Percentiles rank a stretch among this genome's conserved stretches.
These are phyloP conservation scores for Drosophila sp. DNA, from an alignment of 1,140 invertebrate genomes.

Conservation along the genomic window DNA sequence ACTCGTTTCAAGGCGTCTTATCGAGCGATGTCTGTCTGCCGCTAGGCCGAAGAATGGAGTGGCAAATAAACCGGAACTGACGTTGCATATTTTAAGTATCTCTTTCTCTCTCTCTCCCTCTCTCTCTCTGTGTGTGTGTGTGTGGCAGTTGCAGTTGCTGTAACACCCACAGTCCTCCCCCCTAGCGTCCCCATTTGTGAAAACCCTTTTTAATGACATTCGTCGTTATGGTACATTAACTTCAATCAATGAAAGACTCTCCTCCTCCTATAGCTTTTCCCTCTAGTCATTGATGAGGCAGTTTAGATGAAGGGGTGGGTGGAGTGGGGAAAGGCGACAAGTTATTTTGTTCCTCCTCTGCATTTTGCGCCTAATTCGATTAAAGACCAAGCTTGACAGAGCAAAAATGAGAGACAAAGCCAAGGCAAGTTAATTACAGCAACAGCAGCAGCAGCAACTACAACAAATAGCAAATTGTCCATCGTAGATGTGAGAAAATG, in stretches of 20 bases:
- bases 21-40: constrained; percentile 38
- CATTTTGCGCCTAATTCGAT: constrained; percentile 66
- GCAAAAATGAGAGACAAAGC: constrained; percentile 36
- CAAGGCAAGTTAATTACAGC: constrained; percentile 61
- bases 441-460: constrained; percentile 26
- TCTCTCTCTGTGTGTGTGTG: not conserved
- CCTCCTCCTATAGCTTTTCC: not conserved
- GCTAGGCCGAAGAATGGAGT: constrained; percentile 45
- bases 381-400: constrained; percentile 55
- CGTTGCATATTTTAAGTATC: constrained; percentile 8
- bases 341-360: not conserved
- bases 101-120: not conserved
- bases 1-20: constrained; percentile 52
- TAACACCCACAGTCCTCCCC: constrained; percentile 8
- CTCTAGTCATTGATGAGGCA: not conserved
- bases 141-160: constrained; percentile 13
- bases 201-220: constrained; percentile 40
- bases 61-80: constrained; percentile 71
- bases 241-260: constrained; percentile 65
- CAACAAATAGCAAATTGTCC: constrained; percentile 23
- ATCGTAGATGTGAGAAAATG: constrained; percentile 37
- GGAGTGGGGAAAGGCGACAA: constrained; percentile 6
- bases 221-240: constrained; percentile 64
- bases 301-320: not conserved
- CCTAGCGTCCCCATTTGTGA: not conserved